Evolutionary conservation across 2,888 invertebrate genomes (phyloP), one percentile per base, ranked within the genome.

Genomic region (Andrena hattorfiana): DNA sequence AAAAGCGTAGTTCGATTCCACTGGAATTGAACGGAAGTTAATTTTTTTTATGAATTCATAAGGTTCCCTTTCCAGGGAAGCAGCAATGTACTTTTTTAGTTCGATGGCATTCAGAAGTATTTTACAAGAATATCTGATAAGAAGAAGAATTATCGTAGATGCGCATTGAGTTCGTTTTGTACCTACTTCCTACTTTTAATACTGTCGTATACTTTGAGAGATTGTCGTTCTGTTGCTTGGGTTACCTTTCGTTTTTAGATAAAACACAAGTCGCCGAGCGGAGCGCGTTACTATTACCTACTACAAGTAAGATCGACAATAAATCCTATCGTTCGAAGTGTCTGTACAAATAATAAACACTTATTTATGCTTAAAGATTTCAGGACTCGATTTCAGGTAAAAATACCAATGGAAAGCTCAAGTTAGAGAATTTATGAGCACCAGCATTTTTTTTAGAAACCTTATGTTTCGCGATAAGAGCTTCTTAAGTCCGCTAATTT

Each of bases 181-280:
- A 42, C 2, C 20, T 73, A 42, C 0, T 20, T 59, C 8, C 1
- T 26, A 6, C 59, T 59, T 13, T 67, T 10, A 7, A 23, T 59
- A n/a, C 30, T n/a, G 4, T 59, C n/a, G 10, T 23, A 8, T 6
- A 59, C n/a, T 28, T 26, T 8, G 13, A 23, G 16, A 51, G 23
- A 35, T 51, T 23, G 16, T 26, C 20, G 26, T n/a, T 13, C 42
- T 56, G 26, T 13, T 20, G 16, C 6, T 48, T 42, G 5, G 16
- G 7, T 20, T 2, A 23, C 16, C 28, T 10, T 26, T 42, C 5
- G 5, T 48, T 59, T 48, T 74, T 66, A 48, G 66, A 74, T 66
- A 74, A 74, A 74, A 7, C 2, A 73, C 28, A 6, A 16, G 2
- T 54, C 16, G 26, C 13, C 28, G 0, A 6, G n/a, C n/a, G 3